Evolutionary conservation across 2,113 vertebrate genomes (phyloP), one percentile per base, ranked within the genome.

Genomic region (Anhinga rufa): DNA sequence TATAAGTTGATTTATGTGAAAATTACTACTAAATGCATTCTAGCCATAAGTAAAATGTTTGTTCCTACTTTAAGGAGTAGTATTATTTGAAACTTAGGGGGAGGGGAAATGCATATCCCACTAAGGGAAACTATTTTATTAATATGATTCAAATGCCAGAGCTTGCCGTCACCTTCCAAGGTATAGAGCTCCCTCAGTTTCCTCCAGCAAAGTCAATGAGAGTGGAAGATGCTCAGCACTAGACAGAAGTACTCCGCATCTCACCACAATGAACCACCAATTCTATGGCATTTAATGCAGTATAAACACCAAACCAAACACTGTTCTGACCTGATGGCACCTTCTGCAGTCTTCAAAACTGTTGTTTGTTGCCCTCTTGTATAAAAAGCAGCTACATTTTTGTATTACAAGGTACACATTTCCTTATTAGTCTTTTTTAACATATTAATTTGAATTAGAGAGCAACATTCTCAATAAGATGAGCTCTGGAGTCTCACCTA

Each of bases 1-100:
- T 98, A 98, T 98, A 98, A 98, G 98, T 98, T 98, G 98, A 98
- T 98, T 98, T 98, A 98, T 98, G 98, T 97, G 98, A 98, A 98
- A 98, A 98, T 98, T 97, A 97, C 98, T 97, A 98, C 98, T 98
- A 98, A 98, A 98, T 98, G 97, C 97, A 97, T 97, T 98, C 76
- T 85, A 97, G 97, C 95, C 97, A 96, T 97, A 97, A 98, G 97
- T 98, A 97, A 98, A 98, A 98, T 98, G 97, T 98, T 98, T 98
- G 98, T 96, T 97, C 97, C 96, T 97, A 97, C 96, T 97, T 98
- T 97, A 98, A 98, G 96, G 48, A 98, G 90, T 93, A 94, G 96
- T 83, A 95, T 96, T 97, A 97, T 98, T 97, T 93, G 97, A 98
- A 97, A 97, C 97, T 97, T 97, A 95, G 71, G 36, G 91, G 94